Evolutionary conservation across 2,797 vertebrate species (phyloP), one percentile per base, ranked within the genome.

Genomic region (Epinephelus coioides): DNA sequence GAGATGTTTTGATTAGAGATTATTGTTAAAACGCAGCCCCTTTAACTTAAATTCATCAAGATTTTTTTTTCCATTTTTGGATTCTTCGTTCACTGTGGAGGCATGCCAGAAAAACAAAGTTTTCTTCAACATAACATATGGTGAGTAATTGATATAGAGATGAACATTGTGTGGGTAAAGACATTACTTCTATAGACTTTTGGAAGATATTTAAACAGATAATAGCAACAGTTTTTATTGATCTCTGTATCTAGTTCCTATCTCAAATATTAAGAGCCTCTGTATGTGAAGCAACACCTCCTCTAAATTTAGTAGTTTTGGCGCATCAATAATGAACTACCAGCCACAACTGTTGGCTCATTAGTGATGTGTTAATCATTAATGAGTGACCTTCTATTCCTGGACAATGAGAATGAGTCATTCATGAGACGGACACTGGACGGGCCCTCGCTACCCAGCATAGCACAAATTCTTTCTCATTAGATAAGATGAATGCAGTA

Each of bases 371-470:
- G 18, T 50, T 25, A 82, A 49, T 46, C 19, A 73, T 61, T 76
- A 64, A 80, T 56, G 43, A 78, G n/a, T 2, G 47, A 66, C n/a
- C 27, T 21, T 72, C 56, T n/a, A 63, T 75, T 81, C 76, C 66
- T 75, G 57, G 46, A 61, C 34, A 72, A 43, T 63, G 50, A 78
- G 47, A 46, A 68, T 21, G 23, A 83, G 15, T 69, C 66, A 3
- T 34, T 83, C 69, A 34, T 66, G 15, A 77, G 7, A 73, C 9
- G 2, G 30, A 54, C 23, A n/a, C 19, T 30, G 61, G 27, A 55
- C 0, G 8, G 15, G 9, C 46, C 64, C n/a, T 65, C 1, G 2
- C 50, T 66, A 10, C 49, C 46, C 60, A 73, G 11, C 40, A 47
- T 30, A 11, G 23, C 4, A 19, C 50, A 0, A 34, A 64, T 67